Evolutionary conservation across 2,113 vertebrate species (phyloP).

Genomic region (Eulemur macaco): DNA sequence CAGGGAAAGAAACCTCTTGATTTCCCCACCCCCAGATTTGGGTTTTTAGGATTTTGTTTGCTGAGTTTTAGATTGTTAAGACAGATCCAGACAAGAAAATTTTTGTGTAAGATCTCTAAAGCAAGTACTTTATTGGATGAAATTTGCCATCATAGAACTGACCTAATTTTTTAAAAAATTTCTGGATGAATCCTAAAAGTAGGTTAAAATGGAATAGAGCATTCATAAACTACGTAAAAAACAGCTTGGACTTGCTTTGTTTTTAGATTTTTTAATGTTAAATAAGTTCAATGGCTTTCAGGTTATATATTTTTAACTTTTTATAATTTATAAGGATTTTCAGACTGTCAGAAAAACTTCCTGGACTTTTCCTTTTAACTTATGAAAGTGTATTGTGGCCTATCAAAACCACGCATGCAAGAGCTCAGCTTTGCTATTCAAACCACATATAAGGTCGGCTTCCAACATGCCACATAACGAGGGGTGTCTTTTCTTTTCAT

Average conservation of each 20-base stretch:
- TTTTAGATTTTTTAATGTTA: neutral
- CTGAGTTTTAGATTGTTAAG: constrained; percentile 44
- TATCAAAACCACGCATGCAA: neutral
- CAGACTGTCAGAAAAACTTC: neutral
- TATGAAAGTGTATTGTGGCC: neutral
- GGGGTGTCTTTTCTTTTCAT: constrained; percentile 4
- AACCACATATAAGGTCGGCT: constrained; percentile 1
- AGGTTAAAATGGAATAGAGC: constrained; percentile 49
- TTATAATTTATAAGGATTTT: constrained; percentile 36
- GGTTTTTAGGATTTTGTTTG: constrained; percentile 49
- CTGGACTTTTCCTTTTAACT: constrained; percentile 36
- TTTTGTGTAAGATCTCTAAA: constrained; percentile 42
- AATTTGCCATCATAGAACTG: constrained; percentile 52
- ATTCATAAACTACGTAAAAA: constrained; percentile 46
- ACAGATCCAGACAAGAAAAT: neutral
- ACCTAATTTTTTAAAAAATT: constrained; percentile 52
- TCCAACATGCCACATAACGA: neutral
- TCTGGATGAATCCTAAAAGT: constrained; percentile 58
- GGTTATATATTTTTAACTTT: constrained; percentile 2
- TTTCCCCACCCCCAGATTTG: constrained; percentile 19
- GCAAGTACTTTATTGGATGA: constrained; percentile 55
- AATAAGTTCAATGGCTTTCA: constrained; percentile 33
- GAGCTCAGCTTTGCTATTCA: constrained; percentile 4
- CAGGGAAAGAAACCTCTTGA: neutral
- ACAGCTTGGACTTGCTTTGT: constrained; percentile 32